Percentiles rank a stretch among this genome's conserved stretches.
These are phyloP conservation scores for Mus minutoides DNA, from an alignment of 2,797 vertebrate genomes.

Conservation along the genomic window DNA sequence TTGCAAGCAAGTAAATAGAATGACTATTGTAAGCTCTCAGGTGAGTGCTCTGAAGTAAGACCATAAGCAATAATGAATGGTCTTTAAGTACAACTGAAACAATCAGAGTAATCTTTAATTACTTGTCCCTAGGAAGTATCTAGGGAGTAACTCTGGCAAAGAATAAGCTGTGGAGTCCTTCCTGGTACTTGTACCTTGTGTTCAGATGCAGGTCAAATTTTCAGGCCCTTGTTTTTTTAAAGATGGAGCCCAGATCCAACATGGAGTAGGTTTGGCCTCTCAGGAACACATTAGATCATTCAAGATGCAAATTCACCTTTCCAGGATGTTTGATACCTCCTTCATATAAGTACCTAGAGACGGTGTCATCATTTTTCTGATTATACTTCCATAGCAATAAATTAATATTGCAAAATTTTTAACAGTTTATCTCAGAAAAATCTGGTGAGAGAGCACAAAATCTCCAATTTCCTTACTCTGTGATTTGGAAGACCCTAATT, in stretches of 20 bases:
- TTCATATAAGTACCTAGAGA: not conserved
- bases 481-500: not conserved
- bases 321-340: not conserved
- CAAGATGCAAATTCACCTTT: not conserved
- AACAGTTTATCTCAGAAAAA: not conserved
- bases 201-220: not conserved
- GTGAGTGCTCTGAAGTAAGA: not conserved
- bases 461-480: not conserved
- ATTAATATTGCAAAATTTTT: not conserved
- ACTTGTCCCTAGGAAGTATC: not conserved
- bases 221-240: not conserved
- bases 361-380: not conserved
- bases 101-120: not conserved
- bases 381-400: not conserved
- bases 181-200: not conserved
- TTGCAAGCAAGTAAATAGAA: not conserved
- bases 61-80: not conserved
- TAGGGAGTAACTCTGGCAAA: not conserved
- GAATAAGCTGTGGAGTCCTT: not conserved
- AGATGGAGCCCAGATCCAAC: not conserved
- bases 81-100: not conserved
- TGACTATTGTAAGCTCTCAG: not conserved
- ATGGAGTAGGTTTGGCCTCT: not conserved
- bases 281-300: slow-evolving; percentile 23
- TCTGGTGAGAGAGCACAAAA: not conserved